Evolutionary conservation across 2,797 vertebrate species (phyloP), one percentile per base, ranked within the genome.

Genomic region (Rhinichthys osculus): DNA sequence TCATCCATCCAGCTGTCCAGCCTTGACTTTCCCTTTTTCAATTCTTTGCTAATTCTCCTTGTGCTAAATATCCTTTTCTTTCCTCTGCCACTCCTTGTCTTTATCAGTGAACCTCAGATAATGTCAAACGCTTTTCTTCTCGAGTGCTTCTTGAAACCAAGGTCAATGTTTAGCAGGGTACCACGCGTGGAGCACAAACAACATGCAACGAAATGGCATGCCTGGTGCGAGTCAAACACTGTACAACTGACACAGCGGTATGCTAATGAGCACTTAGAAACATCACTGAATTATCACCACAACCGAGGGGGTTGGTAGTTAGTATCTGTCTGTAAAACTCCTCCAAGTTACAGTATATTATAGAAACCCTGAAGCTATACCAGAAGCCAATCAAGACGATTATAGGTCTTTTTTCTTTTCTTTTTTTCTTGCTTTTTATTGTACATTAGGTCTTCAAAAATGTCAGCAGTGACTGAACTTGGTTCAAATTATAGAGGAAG

Each of bases 31-130:
- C 11, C 35, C 16, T 47, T 73, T 57, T 79, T 71, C 40, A 47
- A 23, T 67, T 72, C 74, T 70, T 67, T 50, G 5, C 16, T 67
- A 8, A n/a, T n/a, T 59, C 38, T 89, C 82, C 88, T 89, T 90
- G 90, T 90, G 89, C 88, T 93, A 93, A 52, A 84, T 69, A 17
- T 38, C 16, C 11, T 19, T n/a, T 8, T 47, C 33, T 78, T 35
- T 78, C 86, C n/a, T 16, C 7, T 71, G 14, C 44, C 54, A 27
- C 52, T 80, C 42, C 40, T n/a, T 66, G 16, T 81, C 40, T 69
- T 42, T 70, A 78, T 80, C 30, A 69, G 5, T 35, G 50, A 78
- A 47, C 76, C 13, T 23, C 38, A 62, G 52, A 79, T 30, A 44
- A 78, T 71, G 66, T 38, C 50, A 27, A 33, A 47, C 2, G 21